Evolutionary conservation across 1,140 invertebrate species (phyloP), one percentile per base, ranked within the genome.

Genomic region (Drosophila ananassae): DNA sequence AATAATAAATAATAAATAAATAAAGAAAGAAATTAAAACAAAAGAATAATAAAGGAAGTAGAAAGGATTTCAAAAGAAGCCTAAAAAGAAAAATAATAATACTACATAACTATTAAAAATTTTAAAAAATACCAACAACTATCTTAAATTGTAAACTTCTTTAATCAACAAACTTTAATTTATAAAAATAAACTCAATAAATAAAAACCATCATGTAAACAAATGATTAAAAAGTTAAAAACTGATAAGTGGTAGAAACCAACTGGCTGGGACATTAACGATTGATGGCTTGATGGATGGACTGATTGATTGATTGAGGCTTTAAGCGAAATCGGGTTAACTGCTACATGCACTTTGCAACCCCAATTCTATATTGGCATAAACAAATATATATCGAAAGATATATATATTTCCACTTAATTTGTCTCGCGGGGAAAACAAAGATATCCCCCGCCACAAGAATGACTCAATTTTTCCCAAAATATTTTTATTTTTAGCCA

Each of bases 231-330:
- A 48, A 56, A 60, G 34, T 37, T 69, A 48, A 69, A 56, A 56
- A 39, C 63, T 48, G 66, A 69, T 68, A 69, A 69, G 17, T 48
- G 44, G 30, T 3, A 68, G 37, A n/a, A 67, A 32, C 66, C 66
- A 67, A 69, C 66, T 68, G 66, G 66, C 62, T 67, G 41, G 66
- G 62, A 67, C 62, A 69, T 67, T 67, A 69, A 32, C 62, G 50
- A 67, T 54, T 69, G 66, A 69, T 68, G 37, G 66, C n/a, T 44
- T 21, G n/a, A 68, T 21, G n/a, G 55, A 37, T 37, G 6, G 25
- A 17, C 7, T 68, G 64, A 69, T 69, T 68, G 66, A 69, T 69
- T 50, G 34, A 69, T 69, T 50, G 34, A 21, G 25, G 41, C 66
- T 69, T 50, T 50, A 12, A 50, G 9, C 21, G 32, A 50, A 73